A percentile compares a stretch with the other conserved stretches of the same genome.
phyloP scores from a whole-genome alignment of 2,797 vertebrate species.

The Pempheris klunzingeri region DNA sequence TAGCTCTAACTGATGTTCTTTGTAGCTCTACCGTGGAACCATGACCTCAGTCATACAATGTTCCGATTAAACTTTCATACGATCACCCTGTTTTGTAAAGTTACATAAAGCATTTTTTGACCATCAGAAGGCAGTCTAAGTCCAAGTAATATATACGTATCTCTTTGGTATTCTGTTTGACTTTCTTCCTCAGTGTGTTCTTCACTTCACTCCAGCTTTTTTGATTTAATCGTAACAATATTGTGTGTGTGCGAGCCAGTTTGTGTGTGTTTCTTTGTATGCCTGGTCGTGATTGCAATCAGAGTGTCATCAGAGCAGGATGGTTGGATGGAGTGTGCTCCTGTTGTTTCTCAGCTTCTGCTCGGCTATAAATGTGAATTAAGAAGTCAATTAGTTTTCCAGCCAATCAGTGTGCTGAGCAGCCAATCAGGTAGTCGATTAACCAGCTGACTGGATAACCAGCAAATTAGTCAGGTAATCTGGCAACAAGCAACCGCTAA shows the following conservation, averaged over 20 bases:
- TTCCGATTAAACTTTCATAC: background rate
- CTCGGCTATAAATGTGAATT: slow-evolving; percentile 45
- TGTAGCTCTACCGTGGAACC: background rate
- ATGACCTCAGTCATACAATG: background rate
- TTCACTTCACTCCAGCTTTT: background rate
- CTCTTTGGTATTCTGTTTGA: background rate
- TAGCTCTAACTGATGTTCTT: background rate
- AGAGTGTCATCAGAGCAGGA: slow-evolving; percentile 67
- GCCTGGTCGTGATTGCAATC: slow-evolving; percentile 80
- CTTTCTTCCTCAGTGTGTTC: background rate
- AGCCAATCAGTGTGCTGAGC: slow-evolving; percentile 43
- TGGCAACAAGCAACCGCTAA: slow-evolving; percentile 30
- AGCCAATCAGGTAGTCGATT: slow-evolving; percentile 46
- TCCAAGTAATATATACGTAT: background rate
- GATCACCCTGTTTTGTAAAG: background rate
- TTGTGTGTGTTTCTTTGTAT: slow-evolving; percentile 35
- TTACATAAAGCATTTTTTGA: background rate
- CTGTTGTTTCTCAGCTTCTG: slow-evolving; percentile 60
- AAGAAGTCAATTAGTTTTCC: slow-evolving; percentile 53
- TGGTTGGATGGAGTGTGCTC: slow-evolving; percentile 50
- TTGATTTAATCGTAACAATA: too few relatives aligned
- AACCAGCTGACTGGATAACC: slow-evolving; percentile 44
- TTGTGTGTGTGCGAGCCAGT: background rate
- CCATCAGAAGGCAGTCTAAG: background rate
- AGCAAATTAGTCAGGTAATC: slow-evolving; percentile 47